Percentiles rank a stretch among this genome's conserved stretches.
Conservation (phyloP, 64 coral and sea anemone species). For the Stichodactyla helianthus region DNA sequence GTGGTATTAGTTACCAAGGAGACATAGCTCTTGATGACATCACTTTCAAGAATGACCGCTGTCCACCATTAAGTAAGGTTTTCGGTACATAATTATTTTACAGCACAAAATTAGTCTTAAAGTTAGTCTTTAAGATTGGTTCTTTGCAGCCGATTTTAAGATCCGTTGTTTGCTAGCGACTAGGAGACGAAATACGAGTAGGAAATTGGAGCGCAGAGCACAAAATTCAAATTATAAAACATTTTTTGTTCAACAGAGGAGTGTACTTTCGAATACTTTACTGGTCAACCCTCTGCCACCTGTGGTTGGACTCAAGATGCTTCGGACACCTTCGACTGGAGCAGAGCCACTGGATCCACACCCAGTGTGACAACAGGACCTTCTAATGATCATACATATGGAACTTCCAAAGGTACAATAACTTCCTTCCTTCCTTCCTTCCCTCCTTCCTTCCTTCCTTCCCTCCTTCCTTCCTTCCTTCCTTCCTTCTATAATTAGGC, state of each 20-base stretch:
- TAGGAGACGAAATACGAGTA: too few relatives aligned
- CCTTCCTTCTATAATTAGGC: too few relatives aligned
- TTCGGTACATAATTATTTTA: slow-evolving; percentile 5
- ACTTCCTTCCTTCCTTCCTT: too few relatives aligned
- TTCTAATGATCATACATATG: slow-evolving; percentile 75
- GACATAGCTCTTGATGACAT: slow-evolving; percentile 85
- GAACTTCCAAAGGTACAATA: slow-evolving; percentile 36
- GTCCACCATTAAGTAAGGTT: slow-evolving; percentile 56
- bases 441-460: too few relatives aligned
- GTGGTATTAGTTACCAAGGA: slow-evolving; percentile 68
- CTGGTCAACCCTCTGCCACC: not conserved
- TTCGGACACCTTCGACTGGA: slow-evolving; percentile 69
- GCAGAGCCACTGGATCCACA: slow-evolving; percentile 44
- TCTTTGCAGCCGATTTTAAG: not conserved
- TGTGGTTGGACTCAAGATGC: slow-evolving; percentile 49
- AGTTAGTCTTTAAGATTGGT: too few relatives aligned
- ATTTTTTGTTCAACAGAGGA: slow-evolving; percentile 4
- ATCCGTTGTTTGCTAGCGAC: too few relatives aligned
- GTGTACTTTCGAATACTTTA: slow-evolving; percentile 17
- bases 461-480: not conserved
- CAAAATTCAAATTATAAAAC: not conserved
- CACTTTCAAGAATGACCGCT: slow-evolving; percentile 40
- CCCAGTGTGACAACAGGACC: slow-evolving; percentile 65
- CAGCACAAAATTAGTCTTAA: not conserved
- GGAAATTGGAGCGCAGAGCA: not conserved